Conservation (phyloP, 2,113 vertebrate genomes). For the Puffinus mauretanicus region DNA sequence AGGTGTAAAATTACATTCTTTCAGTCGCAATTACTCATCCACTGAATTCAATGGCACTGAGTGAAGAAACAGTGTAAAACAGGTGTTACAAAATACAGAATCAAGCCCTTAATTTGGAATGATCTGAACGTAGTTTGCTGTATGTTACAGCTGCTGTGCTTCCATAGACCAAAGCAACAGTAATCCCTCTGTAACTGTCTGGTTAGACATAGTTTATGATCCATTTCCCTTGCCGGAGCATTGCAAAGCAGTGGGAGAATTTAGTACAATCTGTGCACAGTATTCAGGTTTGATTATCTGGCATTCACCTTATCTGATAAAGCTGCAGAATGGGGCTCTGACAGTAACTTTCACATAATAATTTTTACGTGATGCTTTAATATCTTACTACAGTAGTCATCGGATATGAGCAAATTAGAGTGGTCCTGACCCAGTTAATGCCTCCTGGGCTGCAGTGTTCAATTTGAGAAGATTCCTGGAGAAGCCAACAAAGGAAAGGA, state of each 20-base stretch:
- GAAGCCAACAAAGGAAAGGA: neutral
- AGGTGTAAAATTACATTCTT: neutral
- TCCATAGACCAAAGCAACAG: neutral
- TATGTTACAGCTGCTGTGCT: neutral
- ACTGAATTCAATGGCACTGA: neutral
- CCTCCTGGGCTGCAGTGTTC: neutral
- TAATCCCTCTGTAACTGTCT: neutral
- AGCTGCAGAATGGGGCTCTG: neutral
- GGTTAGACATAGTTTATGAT: conserved; percentile 21
- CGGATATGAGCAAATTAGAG: neutral
- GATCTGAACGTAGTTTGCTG: neutral
- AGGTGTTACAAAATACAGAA: neutral
- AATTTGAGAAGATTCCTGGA: neutral
- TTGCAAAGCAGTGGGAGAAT: conserved; percentile 6
- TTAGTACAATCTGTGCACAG: neutral
- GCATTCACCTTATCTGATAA: neutral
- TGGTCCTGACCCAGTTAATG: neutral
- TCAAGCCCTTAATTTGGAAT: neutral
- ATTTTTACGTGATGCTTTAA: neutral
- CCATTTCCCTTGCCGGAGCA: neutral
- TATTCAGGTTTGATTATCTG: neutral
- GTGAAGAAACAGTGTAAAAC: neutral
- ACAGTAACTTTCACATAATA: neutral
- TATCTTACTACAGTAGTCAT: neutral
- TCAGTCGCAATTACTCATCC: neutral